These are phyloP conservation scores for Pararge aegeria DNA, from an alignment of 1,140 invertebrate species.

Conservation along the genomic window DNA sequence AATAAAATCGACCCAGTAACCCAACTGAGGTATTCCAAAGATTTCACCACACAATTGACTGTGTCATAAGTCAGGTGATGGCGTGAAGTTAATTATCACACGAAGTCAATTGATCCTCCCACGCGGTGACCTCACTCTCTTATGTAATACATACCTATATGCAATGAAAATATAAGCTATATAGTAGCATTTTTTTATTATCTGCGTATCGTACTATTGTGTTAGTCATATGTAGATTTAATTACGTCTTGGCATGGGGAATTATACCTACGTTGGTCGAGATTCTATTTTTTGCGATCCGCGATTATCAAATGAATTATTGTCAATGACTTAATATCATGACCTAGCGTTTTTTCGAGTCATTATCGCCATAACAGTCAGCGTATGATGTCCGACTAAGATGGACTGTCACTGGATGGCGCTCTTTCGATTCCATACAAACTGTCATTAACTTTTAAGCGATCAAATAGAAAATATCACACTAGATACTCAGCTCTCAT, in stretches of 20 bases:
- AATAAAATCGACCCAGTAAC: slow-evolving; percentile 1
- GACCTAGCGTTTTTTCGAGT: no score
- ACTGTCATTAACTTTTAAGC: no score
- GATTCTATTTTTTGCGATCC: neutral
- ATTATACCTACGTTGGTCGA: neutral
- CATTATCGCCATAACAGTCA: no score
- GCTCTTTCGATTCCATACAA: no score
- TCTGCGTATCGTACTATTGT: neutral
- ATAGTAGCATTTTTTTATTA: neutral
- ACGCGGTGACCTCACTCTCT: slow-evolving; percentile 6
- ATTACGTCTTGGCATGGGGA: neutral
- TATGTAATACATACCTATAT: slow-evolving; percentile 2
- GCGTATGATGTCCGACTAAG: no score
- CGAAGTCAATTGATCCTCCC: slow-evolving; percentile 6
- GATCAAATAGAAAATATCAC: no score
- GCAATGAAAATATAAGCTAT: neutral
- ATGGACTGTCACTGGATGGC: no score
- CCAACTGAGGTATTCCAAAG: neutral
- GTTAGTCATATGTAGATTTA: neutral
- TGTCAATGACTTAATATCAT: neutral
- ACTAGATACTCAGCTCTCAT: no score
- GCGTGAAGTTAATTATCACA: slow-evolving; percentile 4
- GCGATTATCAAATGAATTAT: neutral
- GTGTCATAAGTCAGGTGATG: slow-evolving; percentile 6
- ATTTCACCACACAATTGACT: slow-evolving; percentile 5